Base-by-base conservation (phyloP, 2,113 vertebrate species). In the Paramisgurnus dabryanus region DNA sequence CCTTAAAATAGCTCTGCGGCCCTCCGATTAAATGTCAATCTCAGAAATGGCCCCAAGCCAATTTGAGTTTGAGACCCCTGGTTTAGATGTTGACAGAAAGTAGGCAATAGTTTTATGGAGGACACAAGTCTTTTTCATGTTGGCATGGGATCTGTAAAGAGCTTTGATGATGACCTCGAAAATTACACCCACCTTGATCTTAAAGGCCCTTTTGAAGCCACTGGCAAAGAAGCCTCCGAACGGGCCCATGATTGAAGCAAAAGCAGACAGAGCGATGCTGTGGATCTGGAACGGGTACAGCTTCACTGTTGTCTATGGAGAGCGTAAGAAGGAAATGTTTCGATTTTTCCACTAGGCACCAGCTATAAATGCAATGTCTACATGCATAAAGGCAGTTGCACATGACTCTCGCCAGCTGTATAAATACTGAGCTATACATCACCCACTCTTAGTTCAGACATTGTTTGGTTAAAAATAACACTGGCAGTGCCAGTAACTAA, bases 281-380 rank as follows among this genome's bases (percentile, higher is more conserved):
- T 99, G 98, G 86, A 99, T 97, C 89, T 99, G 98, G 95, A 99
- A 99, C 0, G 98, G 98, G 79, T 95, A 99, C 88, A 99, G 94
- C 86, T 92, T 89, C 64, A 99, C 92, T 0, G 95, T 98, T 86
- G 93, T 94, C 98, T 99, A 91, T 81, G 82, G 85, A 73, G 79
- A 88, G 18, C 57, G 12, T 73, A 8, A 53, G 57, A 17, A 22
- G 49, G 27, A 63, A 75, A 34, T 49, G 41, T 63, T 6, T 43
- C 0, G 55, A 18, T 58, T 18, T 58, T n/a, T 6, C 55, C 15
- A 17, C 6, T 18, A 72, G 17, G 58, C 40, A 73, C 39, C 4
- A 6, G 3, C 6, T 58, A 7, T 13, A 60, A 5, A 45, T 73
- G 10, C 40, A 60, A 39, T 12, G 55, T 41, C 34, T n/a, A 71